Percentiles rank a stretch among this genome's conserved stretches.
Evolutionary conservation across 2,113 vertebrate species (phyloP).

Genomic region (Phaethon lepturus): DNA sequence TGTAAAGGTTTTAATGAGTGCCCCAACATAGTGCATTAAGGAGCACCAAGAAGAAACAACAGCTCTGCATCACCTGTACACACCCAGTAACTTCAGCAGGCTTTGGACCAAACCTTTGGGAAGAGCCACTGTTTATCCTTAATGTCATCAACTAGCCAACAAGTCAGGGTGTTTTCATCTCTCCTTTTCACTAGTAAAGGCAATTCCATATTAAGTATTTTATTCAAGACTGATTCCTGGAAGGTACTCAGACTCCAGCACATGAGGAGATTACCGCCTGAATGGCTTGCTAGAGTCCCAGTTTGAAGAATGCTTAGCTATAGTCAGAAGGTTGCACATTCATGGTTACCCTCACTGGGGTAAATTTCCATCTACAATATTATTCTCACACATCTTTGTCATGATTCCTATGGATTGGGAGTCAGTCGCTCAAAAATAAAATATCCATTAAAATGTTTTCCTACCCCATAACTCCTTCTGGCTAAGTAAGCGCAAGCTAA

Average conservation of each 20-base stretch:
- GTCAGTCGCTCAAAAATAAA: background rate
- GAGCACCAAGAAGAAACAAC: background rate
- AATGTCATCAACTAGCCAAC: background rate
- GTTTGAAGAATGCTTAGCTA: background rate
- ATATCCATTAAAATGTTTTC: background rate
- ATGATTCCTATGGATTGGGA: background rate
- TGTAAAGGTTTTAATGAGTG: background rate
- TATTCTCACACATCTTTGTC: background rate
- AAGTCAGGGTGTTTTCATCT: background rate
- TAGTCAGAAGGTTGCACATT: background rate
- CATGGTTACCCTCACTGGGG: background rate
- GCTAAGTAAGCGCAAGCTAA: background rate
- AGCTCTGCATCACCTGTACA: background rate
- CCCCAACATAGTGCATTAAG: background rate
- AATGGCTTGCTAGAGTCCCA: background rate
- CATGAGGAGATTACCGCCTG: background rate
- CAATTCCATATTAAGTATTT: background rate
- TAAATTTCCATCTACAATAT: background rate
- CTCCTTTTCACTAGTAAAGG: background rate
- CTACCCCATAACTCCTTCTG: background rate
- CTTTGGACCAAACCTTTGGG: background rate
- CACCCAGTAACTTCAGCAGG: background rate
- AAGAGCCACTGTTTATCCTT: background rate
- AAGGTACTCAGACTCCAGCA: background rate
- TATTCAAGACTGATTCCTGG: background rate